phyloP scores from a whole-genome alignment of 2,797 vertebrate genomes.

The Leptodactylus fallax region DNA sequence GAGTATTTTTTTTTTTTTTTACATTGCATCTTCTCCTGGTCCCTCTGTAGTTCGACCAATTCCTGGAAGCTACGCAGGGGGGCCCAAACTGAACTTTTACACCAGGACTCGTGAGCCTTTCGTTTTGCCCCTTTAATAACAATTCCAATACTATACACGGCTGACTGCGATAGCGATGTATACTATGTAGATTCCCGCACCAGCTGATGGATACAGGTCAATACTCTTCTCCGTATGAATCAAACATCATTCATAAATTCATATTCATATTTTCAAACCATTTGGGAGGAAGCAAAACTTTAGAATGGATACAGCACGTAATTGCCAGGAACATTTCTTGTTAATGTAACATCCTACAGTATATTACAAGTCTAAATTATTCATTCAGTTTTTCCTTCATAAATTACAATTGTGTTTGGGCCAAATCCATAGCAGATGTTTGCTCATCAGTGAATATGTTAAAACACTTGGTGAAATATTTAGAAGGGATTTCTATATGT shows the following conservation, averaged over 20 bases:
- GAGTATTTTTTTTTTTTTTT: too few species aligned
- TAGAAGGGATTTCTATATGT: constrained; percentile 57
- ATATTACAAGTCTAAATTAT: constrained; percentile 49
- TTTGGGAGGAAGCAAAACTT: constrained; percentile 40
- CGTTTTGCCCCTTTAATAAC: not conserved
- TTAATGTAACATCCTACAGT: constrained; percentile 42
- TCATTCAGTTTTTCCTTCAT: constrained; percentile 58
- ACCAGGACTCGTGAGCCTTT: too few species aligned
- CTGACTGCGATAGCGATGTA: not conserved
- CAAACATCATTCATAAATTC: constrained; percentile 21
- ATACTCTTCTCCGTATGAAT: not conserved
- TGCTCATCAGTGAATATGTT: constrained; percentile 54
- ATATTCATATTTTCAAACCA: constrained; percentile 31
- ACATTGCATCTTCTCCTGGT: too few species aligned
- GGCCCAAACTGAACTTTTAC: too few species aligned
- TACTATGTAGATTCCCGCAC: not conserved
- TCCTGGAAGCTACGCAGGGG: too few species aligned
- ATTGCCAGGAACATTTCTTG: constrained; percentile 42
- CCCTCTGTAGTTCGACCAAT: too few species aligned
- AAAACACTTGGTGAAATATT: constrained; percentile 60
- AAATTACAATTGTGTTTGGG: constrained; percentile 52
- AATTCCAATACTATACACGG: not conserved
- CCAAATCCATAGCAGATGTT: constrained; percentile 59
- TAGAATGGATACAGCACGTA: constrained; percentile 25
- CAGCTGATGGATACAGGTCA: constrained; percentile 16